Evolutionary conservation across 92 coral and sea anemone genomes (phyloP).

Genomic region (Porites lobata): DNA sequence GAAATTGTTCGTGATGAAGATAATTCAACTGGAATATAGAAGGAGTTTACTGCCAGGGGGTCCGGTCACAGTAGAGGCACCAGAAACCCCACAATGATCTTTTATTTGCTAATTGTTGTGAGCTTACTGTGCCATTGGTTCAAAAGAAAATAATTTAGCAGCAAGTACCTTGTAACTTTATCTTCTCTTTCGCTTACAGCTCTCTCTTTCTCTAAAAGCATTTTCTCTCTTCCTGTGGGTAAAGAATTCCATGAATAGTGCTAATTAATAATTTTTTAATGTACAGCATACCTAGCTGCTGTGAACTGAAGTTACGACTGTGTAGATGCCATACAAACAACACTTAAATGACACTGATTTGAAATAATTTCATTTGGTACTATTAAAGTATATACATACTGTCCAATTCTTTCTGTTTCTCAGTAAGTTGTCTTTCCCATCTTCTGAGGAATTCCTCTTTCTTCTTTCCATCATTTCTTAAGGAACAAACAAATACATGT

Average conservation of each 20-base stretch:
- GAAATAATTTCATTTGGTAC: no score
- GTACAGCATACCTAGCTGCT: no score
- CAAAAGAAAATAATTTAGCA: background rate
- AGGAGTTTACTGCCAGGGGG: no score
- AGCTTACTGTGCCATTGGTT: no score
- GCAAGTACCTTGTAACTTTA: slow-evolving; percentile 79
- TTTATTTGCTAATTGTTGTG: no score
- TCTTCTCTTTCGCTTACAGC: slow-evolving; percentile 84
- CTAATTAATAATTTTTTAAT: background rate
- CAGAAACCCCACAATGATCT: no score
- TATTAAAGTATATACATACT: slow-evolving; percentile 58
- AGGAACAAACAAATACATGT: background rate
- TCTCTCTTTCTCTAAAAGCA: slow-evolving; percentile 79
- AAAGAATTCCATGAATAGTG: background rate
- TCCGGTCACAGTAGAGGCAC: no score
- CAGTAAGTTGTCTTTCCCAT: slow-evolving; percentile 86
- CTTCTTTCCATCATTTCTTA: slow-evolving; percentile 67
- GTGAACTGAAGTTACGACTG: no score
- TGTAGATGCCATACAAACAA: no score
- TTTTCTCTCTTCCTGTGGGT: slow-evolving; percentile 77
- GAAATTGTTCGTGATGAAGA: no score
- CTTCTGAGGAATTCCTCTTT: slow-evolving; percentile 82
- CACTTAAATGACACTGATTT: no score
- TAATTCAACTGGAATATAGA: no score
- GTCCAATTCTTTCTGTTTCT: slow-evolving; percentile 90